Conservation (phyloP, 2,888 invertebrate genomes). For the Syrphus vitripennis region DNA sequence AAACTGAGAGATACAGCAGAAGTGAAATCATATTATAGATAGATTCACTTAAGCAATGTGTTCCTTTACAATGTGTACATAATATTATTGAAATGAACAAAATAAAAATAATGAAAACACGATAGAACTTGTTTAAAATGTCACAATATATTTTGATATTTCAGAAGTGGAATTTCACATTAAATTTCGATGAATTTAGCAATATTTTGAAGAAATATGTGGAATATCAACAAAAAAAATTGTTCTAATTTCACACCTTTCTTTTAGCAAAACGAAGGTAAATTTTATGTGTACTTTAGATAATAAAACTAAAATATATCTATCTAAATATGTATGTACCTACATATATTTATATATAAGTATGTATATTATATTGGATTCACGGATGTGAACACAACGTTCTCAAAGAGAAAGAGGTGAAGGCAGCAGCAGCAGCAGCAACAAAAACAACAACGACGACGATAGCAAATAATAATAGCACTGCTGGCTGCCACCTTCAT, state of each 20-base stretch:
- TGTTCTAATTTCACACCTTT: conserved; percentile 58
- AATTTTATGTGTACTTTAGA: conserved; percentile 43
- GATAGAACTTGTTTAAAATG: conserved; percentile 60
- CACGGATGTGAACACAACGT: conserved; percentile 57
- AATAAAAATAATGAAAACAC: conserved; percentile 46
- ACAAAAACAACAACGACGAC: background rate
- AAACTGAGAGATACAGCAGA: conserved; percentile 47
- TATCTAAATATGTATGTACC: background rate
- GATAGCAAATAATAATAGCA: conserved; percentile 35
- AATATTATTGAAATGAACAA: conserved; percentile 15
- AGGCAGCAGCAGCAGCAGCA: background rate
- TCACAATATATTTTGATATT: conserved; percentile 48
- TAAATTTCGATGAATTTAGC: background rate
- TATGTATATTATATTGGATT: conserved; percentile 45
- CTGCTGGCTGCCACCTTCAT: conserved; percentile 20
- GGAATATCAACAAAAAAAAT: conserved; percentile 15
- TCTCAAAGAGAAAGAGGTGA: conserved; percentile 44
- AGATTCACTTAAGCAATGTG: conserved; percentile 43
- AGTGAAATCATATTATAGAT: conserved; percentile 50
- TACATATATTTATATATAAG: conserved; percentile 30
- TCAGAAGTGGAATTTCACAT: background rate
- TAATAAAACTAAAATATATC: conserved; percentile 11
- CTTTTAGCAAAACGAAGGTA: background rate
- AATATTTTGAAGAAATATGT: background rate
- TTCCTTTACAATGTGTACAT: conserved; percentile 26